Evolutionary conservation across 2,797 vertebrate genomes (phyloP).

Genomic region (Steatocranus sp.): DNA sequence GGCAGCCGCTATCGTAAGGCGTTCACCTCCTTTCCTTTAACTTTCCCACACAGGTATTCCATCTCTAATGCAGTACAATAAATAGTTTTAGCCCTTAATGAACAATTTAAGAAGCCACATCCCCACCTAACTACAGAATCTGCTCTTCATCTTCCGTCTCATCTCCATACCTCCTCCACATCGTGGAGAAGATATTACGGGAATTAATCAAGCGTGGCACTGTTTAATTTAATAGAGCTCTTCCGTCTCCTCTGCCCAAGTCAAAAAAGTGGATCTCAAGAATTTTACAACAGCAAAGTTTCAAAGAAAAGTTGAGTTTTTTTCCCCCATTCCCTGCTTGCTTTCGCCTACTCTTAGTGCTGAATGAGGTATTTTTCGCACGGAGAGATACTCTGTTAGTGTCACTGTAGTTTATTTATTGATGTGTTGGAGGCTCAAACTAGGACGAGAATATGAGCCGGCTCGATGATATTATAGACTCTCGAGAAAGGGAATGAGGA

Average conservation of each 20-base stretch:
- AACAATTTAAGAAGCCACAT: slow-evolving; percentile 7
- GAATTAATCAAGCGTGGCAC: slow-evolving; percentile 40
- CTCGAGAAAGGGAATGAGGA: slow-evolving; percentile 16
- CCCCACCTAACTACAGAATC: background rate
- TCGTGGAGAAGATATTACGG: slow-evolving; percentile 39
- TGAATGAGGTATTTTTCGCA: slow-evolving; percentile 60
- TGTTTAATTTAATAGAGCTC: slow-evolving; percentile 38
- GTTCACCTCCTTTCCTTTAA: background rate
- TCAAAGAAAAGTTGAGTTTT: slow-evolving; percentile 2
- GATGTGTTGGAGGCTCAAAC: slow-evolving; percentile 63
- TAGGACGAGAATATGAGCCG: slow-evolving; percentile 57
- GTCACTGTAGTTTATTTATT: slow-evolving; percentile 67
- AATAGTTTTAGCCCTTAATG: background rate
- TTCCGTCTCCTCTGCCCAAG: slow-evolving; percentile 9
- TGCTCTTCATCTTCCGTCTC: background rate
- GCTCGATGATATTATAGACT: slow-evolving; percentile 45
- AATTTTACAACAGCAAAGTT: slow-evolving; percentile 33
- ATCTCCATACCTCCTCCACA: slow-evolving; percentile 31
- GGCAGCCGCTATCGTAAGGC: background rate
- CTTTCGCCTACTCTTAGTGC: slow-evolving; percentile 27
- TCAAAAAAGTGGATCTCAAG: slow-evolving; percentile 38
- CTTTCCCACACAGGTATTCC: background rate
- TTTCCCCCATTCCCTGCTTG: background rate
- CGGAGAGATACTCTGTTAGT: slow-evolving; percentile 59
- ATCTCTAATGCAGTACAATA: background rate